Evolutionary conservation across 2,113 vertebrate species (phyloP), one percentile per base, ranked within the genome.

Genomic region (cat (Felis catus)): DNA sequence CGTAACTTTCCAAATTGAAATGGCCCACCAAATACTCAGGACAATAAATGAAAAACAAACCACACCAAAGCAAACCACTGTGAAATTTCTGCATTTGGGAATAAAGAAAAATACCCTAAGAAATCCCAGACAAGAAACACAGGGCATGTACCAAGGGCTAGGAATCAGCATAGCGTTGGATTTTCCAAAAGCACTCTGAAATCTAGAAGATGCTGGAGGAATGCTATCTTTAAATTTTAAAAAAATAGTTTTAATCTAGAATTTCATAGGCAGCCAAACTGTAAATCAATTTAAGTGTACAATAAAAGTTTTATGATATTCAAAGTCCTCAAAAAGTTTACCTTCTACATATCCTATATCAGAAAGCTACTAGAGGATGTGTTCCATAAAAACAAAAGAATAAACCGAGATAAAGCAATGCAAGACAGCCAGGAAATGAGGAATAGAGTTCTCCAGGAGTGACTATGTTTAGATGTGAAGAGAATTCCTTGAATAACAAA

Each of bases 11-110:
- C 71, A 90, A 95, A 51, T 4, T 53, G 61, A 95, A 94, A 89
- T 82, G n/a, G 55, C 36, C 85, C 48, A 87, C 79, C 48, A 78
- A 76, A 36, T 71, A 21, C 80, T 95, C 39, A 89, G 94, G 36
- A 95, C 74, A 92, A 48, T 76, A 95, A 94, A 81, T 76, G 66
- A 95, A 92, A 98, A 97, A 71, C 92, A 94, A 97, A 83, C 58
- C 84, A 97, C 71, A 82, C 68, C 73, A 87, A 83, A n/a, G 41
- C 51, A 96, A 97, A 94, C 88, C 86, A 71, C 81, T 92, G 58
- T 92, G 74, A 97, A 89, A 92, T 91, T 87, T 94, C 63, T 92
- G 53, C 94, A 95, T 94, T 66, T 81, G 68, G 55, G 11, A 97
- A 96, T 80, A 95, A 94, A 92, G 53, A 87, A 76, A 74, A 78